A percentile compares a stretch with the other conserved stretches of the same genome.
phyloP scores from a whole-genome alignment of 2,113 vertebrate species.

The Cololabis saira region DNA sequence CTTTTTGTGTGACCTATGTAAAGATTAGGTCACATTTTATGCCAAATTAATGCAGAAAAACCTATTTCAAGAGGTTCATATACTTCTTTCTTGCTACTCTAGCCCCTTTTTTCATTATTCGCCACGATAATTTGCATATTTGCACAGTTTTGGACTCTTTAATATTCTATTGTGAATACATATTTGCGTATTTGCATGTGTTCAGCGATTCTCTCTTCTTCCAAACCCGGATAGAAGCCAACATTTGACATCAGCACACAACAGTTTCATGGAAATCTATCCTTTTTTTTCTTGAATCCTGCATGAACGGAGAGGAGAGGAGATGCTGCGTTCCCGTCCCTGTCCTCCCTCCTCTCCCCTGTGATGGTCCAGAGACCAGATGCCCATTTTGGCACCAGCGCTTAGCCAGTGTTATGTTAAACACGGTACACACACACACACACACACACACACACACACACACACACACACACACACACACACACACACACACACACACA shows the following conservation, averaged over 20 bases:
- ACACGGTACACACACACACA: conserved; percentile 16
- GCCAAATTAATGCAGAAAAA: too few relatives aligned
- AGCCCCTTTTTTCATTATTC: too few relatives aligned
- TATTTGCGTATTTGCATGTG: too few relatives aligned
- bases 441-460: conserved; percentile 13
- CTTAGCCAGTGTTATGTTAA: conserved; percentile 51
- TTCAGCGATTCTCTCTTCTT: too few relatives aligned
- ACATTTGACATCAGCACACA: neutral
- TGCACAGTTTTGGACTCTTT: too few relatives aligned
- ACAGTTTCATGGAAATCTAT: neutral
- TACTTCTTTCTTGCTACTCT: too few relatives aligned
- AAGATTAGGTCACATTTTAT: too few relatives aligned
- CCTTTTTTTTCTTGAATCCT: neutral
- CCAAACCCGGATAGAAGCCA: too few relatives aligned
- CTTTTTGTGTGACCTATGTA: too few relatives aligned
- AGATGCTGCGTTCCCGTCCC: neutral
- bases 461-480: conserved; percentile 23
- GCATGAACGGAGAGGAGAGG: conserved; percentile 6
- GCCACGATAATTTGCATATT: too few relatives aligned
- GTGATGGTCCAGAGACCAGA: conserved; percentile 62
- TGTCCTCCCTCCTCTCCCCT: conserved; percentile 15
- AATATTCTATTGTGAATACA: too few relatives aligned
- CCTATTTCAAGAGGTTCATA: too few relatives aligned
- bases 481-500: neutral
- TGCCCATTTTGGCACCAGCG: conserved; percentile 70